phyloP scores from a whole-genome alignment of 2,797 vertebrate species.

The Cossypha heuglini region DNA sequence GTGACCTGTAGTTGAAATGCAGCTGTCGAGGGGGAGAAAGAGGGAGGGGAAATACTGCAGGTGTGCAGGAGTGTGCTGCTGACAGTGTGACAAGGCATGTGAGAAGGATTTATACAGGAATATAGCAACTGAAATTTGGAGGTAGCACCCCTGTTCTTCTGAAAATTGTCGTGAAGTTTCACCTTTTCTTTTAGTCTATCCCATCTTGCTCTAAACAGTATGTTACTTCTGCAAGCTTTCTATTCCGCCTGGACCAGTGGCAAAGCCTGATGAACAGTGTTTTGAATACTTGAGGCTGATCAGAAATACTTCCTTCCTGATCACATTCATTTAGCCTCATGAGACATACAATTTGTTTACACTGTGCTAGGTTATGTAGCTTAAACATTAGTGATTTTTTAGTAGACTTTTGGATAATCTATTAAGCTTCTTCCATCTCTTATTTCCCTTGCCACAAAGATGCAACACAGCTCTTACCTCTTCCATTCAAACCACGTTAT shows the following conservation, averaged over 20 bases:
- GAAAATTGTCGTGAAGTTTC: background rate
- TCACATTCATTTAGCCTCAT: background rate
- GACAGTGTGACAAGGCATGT: background rate
- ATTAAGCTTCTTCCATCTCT: background rate
- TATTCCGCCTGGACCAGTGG: background rate
- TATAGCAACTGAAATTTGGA: background rate
- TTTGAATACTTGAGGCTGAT: background rate
- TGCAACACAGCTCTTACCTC: background rate
- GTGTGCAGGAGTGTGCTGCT: background rate
- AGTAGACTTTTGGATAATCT: background rate
- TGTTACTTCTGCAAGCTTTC: background rate
- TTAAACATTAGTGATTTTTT: background rate
- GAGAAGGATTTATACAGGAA: background rate
- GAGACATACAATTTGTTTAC: background rate
- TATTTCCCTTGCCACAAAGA: background rate
- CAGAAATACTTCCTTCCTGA: background rate
- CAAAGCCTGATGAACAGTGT: background rate
- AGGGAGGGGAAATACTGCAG: background rate
- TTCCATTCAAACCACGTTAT: background rate
- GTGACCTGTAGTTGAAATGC: background rate
- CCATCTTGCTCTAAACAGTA: background rate
- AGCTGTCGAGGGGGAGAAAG: background rate
- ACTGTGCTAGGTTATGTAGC: background rate
- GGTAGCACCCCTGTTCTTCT: background rate
- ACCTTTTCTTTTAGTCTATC: background rate